These are phyloP conservation scores for Arctocebus calabarensis DNA, from an alignment of 2,797 vertebrate species.

Conservation along the genomic window DNA sequence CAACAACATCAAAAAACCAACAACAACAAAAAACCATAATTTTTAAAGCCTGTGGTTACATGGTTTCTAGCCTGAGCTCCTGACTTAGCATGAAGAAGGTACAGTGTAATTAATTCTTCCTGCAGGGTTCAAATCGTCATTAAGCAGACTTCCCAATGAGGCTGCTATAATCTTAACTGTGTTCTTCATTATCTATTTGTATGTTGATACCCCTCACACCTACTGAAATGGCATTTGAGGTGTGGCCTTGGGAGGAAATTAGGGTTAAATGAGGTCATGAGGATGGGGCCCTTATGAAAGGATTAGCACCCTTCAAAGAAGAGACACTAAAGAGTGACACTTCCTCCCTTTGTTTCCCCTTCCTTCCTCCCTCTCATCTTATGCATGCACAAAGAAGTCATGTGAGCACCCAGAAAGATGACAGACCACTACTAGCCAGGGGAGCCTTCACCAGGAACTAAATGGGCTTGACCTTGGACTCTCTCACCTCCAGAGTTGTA, in stretches of 20 bases:
- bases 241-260: neutral
- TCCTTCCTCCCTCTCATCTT: neutral
- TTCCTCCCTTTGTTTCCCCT: neutral
- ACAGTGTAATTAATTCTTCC: neutral
- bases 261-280: neutral
- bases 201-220: neutral
- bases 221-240: neutral
- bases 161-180: neutral
- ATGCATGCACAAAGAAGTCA: neutral
- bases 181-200: no score
- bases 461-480: neutral
- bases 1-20: no score
- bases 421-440: neutral
- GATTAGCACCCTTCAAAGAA: neutral
- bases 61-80: neutral
- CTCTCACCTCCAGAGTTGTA: neutral
- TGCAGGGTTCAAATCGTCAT: neutral
- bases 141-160: neutral
- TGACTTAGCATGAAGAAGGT: neutral
- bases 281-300: neutral
- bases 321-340: neutral
- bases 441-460: neutral
- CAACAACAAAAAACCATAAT: no score
- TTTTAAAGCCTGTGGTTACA: neutral
- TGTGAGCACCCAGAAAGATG: neutral